Base-by-base conservation (phyloP, 2,797 vertebrate genomes). In the Hipposideros larvatus region DNA sequence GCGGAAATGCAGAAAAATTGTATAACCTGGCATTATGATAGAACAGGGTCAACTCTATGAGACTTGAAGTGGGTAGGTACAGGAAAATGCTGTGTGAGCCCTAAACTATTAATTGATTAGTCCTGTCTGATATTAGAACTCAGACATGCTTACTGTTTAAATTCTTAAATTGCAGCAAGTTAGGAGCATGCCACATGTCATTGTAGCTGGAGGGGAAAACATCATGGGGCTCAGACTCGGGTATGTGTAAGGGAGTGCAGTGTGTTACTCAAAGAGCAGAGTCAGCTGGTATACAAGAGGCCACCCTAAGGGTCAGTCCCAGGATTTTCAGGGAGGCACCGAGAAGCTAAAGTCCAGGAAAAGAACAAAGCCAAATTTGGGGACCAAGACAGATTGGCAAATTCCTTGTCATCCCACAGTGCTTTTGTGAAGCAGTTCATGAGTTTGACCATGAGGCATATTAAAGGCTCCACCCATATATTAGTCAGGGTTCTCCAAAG, bases 191-290 rank as follows among this genome's bases (percentile, higher is more conserved):
- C 46, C 57, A 51, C 37, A 5, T 75, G 28, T 51, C 57, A 73
- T 57, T 84, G 70, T 51, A 84, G 51, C 57, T 84, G n/a, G 63
- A 92, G 63, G 90, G 11, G 70, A 78, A 87, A 74, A 37, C n/a
- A 22, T 53, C 70, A 59, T 65, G n/a, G 21, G 34, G 9, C 37
- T 87, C 41, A 7, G 59, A 61, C 24, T 83, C 65, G 16, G 16
- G 16, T 77, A 22, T 70, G 4, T 7, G 2, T 26, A 70, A 57
- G n/a, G 65, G 10, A 75, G 31, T n/a, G 37, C 61, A 1, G 5
- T 11, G 16, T 77, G 26, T 70, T 51, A 59, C 7, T 55, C 21
- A n/a, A 59, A 74, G 88, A 48, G 43, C 43, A 90, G 34, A 78
- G 15, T 68, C 68, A 24, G 37, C 16, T 70, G 24, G 13, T 51